A percentile compares a stretch with the other conserved stretches of the same genome.
These are phyloP conservation scores for Tonatia bakeri DNA, from an alignment of 2,113 vertebrate genomes.

Conservation along the genomic window DNA sequence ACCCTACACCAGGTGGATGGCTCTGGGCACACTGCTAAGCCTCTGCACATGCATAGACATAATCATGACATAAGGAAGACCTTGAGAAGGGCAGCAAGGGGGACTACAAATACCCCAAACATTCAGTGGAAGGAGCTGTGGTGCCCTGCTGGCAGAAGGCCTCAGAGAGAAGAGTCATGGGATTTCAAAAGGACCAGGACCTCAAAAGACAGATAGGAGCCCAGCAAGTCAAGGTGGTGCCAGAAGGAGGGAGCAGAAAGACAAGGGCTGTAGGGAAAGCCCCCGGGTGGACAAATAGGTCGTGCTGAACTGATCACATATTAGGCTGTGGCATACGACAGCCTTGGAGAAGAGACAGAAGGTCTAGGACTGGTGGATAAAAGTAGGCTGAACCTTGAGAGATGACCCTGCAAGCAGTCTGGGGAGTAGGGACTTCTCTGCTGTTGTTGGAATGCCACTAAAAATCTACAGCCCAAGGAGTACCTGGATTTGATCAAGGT, in stretches of 20 bases:
- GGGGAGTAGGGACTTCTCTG: background rate
- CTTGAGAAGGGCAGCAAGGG: background rate
- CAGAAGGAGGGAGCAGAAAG: background rate
- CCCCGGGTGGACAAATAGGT: background rate
- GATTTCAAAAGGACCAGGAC: background rate
- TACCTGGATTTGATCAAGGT: too few species aligned
- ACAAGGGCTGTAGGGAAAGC: background rate
- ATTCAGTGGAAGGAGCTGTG: background rate
- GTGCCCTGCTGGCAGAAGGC: rapidly evolving
- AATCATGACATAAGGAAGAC: background rate
- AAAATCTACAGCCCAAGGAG: background rate
- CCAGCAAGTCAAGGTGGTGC: background rate
- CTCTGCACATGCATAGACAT: background rate
- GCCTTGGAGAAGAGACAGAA: background rate
- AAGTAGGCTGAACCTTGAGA: background rate
- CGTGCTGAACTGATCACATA: background rate
- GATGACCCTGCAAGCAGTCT: too few species aligned
- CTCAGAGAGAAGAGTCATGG: background rate
- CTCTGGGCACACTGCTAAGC: background rate
- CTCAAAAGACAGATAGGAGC: background rate
- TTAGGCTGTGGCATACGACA: background rate
- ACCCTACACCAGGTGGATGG: too few species aligned
- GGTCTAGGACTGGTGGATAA: background rate
- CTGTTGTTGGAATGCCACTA: background rate
- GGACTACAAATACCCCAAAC: background rate